Conservation (phyloP, 1,140 invertebrate genomes). For the Neotoxoptera formosana region DNA sequence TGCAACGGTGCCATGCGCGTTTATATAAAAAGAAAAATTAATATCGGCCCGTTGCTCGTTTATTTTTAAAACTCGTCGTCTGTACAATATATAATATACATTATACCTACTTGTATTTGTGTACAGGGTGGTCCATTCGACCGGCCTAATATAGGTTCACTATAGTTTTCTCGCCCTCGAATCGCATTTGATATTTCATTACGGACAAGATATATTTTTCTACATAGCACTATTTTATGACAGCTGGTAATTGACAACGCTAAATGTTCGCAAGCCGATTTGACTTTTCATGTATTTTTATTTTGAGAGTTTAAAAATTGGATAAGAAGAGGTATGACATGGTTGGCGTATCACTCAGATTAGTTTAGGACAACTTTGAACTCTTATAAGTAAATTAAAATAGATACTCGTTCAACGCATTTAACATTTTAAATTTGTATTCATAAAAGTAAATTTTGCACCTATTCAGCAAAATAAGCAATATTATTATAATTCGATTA, state of each 20-base stretch:
- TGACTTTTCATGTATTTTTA: not conserved
- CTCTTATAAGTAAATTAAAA: not conserved
- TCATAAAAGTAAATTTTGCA: not conserved
- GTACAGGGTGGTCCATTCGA: not conserved
- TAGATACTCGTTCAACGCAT: not conserved
- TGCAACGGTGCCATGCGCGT: not conserved
- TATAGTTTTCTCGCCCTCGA: not conserved
- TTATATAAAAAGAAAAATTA: slow-evolving; percentile 10
- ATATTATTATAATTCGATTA: not conserved
- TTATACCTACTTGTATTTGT: not conserved
- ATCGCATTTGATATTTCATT: not conserved
- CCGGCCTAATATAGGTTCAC: not conserved
- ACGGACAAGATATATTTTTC: not conserved
- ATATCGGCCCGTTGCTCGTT: not conserved
- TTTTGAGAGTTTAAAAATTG: not conserved
- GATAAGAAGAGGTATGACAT: not conserved
- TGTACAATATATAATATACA: not conserved
- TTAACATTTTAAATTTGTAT: not conserved
- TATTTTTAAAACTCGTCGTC: not conserved
- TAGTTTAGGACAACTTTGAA: not conserved
- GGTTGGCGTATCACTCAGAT: not conserved
- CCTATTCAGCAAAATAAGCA: not conserved
- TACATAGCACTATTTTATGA: not conserved
- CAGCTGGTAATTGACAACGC: not conserved
- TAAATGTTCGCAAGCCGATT: not conserved